Base-by-base conservation (phyloP, 2,797 vertebrate genomes). In the Trachurus trachurus region DNA sequence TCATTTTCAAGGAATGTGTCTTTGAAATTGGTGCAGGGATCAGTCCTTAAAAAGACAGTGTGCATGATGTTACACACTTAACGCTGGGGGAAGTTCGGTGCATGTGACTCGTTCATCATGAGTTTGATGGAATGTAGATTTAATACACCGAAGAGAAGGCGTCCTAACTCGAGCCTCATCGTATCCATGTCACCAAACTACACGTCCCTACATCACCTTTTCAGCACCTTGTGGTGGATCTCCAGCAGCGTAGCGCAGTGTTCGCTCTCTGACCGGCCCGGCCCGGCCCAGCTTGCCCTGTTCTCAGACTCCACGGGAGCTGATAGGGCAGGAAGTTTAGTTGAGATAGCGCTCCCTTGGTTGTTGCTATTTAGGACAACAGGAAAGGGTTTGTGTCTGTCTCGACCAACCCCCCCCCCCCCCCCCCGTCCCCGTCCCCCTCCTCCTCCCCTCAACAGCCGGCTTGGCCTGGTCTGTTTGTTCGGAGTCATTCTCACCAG, bases 311-410 rank as follows among this genome's bases (percentile, higher is more conserved):
- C 83, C 78, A 66, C 66, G 39, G 81, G 83, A 88, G 82, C 89
- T 77, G 79, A 88, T 77, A 82, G 84, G 65, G 67, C 83, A 90
- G 92, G 91, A 93, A 90, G 90, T 89, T 69, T 34, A 71, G 34
- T 74, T 80, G 29, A 75, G 88, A 89, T 91, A 85, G 83, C 21
- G 47, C 80, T 87, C 80, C 81, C 78, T 83, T 87, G 87, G 81
- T 87, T 89, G 90, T 88, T 91, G 84, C 90, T 92, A 90, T 93
- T 93, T 92, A 81, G 89, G 90, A 91, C 89, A 89, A 90, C 87
- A 93, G 92, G 93, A 93, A 91, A 73, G 76, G 74, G 79, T 83
- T 84, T 87, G 84, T 90, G 92, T 94, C 88, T 91, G 87, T 85
- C 84, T 83, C 79, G 21, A 62, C 64, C 64, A 12, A n/a, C 74